Percentiles rank a stretch among this genome's conserved stretches.
These are phyloP conservation scores for Latrodectus geometricus DNA, from an alignment of 1,140 invertebrate genomes.

Conservation along the genomic window DNA sequence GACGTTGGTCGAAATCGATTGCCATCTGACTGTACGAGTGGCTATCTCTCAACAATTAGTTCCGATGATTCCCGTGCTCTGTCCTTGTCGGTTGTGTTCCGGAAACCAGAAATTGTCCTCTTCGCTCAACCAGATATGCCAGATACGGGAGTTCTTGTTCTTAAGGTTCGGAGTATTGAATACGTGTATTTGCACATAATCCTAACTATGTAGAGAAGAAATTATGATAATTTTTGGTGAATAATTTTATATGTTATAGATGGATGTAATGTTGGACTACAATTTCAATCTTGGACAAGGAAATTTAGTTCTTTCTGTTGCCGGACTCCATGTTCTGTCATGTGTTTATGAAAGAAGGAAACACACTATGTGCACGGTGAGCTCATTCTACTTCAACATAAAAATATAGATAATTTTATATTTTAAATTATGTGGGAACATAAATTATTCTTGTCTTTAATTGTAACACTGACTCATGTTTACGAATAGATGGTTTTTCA, in stretches of 20 bases:
- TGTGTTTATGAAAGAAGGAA: constrained; percentile 64
- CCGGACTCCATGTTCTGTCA: constrained; percentile 76
- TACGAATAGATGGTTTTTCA: too few relatives aligned
- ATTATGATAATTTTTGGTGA: not conserved
- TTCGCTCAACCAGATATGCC: constrained; percentile 77
- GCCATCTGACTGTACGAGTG: constrained; percentile 74
- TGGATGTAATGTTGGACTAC: constrained; percentile 81
- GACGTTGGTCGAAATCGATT: constrained; percentile 12
- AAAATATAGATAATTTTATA: not conserved
- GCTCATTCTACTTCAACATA: constrained; percentile 6
- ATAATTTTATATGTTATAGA: constrained; percentile 68
- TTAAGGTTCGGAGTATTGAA: constrained; percentile 68
- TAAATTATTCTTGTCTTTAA: too few relatives aligned
- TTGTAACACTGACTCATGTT: too few relatives aligned
- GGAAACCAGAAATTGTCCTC: constrained; percentile 83
- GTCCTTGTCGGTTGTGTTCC: constrained; percentile 78
- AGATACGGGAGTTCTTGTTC: constrained; percentile 79
- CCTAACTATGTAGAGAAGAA: too few relatives aligned
- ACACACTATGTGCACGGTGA: constrained; percentile 65
- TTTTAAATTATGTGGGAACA: too few relatives aligned
- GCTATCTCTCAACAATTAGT: constrained; percentile 73
- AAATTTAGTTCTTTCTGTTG: constrained; percentile 75
- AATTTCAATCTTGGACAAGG: constrained; percentile 77
- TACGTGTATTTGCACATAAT: not conserved
- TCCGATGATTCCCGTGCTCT: constrained; percentile 70